These are phyloP conservation scores for Caranx ignobilis DNA, from an alignment of 2,113 vertebrate species.

Conservation along the genomic window DNA sequence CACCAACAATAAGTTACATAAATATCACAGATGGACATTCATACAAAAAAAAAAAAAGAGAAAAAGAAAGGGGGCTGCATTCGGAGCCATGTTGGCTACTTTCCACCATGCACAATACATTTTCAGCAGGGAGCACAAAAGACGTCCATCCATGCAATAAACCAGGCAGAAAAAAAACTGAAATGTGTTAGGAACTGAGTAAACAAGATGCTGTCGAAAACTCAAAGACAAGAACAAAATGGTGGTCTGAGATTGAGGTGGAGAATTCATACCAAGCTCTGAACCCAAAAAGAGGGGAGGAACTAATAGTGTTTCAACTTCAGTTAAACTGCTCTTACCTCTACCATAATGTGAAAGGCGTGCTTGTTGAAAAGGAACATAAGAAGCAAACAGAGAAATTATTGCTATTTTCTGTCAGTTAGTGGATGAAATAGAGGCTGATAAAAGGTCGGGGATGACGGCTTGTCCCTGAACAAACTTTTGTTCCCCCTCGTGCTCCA, in stretches of 20 bases:
- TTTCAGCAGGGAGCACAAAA: constrained; percentile 54
- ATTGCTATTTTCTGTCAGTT: constrained; percentile 82
- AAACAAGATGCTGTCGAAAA: constrained; percentile 51
- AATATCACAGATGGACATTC: constrained; percentile 74
- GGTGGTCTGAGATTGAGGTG: constrained; percentile 55
- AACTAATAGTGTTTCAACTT: constrained; percentile 69
- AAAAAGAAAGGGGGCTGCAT: constrained; percentile 68
- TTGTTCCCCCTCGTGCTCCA: constrained; percentile 9
- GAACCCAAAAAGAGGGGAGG: constrained; percentile 51
- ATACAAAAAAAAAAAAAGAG: constrained; percentile 22
- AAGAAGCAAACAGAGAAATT: constrained; percentile 88
- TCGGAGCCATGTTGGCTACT: constrained; percentile 53
- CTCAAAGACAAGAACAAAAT: constrained; percentile 52
- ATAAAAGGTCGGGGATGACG: constrained; percentile 51
- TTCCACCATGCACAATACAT: constrained; percentile 74
- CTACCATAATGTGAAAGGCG: constrained; percentile 99
- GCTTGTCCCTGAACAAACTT: constrained; percentile 36
- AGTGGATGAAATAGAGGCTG: constrained; percentile 82
- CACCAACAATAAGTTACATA: constrained; percentile 65
- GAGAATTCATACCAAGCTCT: constrained; percentile 63
- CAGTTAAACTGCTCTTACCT: constrained; percentile 94
- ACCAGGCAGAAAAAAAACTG: constrained; percentile 59
- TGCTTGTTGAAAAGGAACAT: constrained; percentile 90
- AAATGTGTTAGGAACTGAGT: constrained; percentile 36
- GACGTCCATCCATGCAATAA: constrained; percentile 76